Evolutionary conservation across 2,797 vertebrate genomes (phyloP).

Genomic region (Eulemur rubriventer): DNA sequence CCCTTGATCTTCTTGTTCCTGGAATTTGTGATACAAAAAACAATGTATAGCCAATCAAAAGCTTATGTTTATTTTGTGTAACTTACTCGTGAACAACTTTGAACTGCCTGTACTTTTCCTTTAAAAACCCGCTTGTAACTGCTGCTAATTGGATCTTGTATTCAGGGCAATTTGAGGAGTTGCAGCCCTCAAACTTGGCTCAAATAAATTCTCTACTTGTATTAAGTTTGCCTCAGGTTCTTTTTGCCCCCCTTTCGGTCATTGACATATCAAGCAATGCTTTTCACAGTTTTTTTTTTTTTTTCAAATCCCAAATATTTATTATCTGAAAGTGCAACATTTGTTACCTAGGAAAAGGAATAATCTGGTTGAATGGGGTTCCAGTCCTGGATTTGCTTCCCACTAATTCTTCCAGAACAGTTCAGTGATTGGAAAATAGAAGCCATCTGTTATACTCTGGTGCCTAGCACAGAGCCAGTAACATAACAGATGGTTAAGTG

Average conservation of each 20-base stretch:
- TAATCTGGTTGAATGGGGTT: not conserved
- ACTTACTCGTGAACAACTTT: not conserved
- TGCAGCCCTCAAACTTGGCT: not conserved
- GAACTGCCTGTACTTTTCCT: not conserved
- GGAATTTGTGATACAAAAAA: not conserved
- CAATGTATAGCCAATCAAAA: not conserved
- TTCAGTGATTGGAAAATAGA: not conserved
- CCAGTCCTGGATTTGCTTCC: not conserved
- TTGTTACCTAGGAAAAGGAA: not conserved
- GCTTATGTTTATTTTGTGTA: not conserved
- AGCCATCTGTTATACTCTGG: not conserved
- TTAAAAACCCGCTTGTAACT: not conserved
- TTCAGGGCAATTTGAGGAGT: not conserved
- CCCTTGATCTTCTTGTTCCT: not conserved
- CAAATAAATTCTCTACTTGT: not conserved
- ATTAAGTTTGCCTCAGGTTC: not conserved
- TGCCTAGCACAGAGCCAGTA: not conserved
- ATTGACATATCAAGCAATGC: not conserved
- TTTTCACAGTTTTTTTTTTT: not conserved
- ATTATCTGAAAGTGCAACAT: not conserved
- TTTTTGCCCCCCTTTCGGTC: not conserved
- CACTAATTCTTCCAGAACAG: not conserved
- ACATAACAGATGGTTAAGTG: not conserved
- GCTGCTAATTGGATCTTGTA: not conserved
- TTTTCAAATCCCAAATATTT: not conserved